phyloP scores from a whole-genome alignment of 2,797 vertebrate genomes.

The Halcyon smyrnensis region DNA sequence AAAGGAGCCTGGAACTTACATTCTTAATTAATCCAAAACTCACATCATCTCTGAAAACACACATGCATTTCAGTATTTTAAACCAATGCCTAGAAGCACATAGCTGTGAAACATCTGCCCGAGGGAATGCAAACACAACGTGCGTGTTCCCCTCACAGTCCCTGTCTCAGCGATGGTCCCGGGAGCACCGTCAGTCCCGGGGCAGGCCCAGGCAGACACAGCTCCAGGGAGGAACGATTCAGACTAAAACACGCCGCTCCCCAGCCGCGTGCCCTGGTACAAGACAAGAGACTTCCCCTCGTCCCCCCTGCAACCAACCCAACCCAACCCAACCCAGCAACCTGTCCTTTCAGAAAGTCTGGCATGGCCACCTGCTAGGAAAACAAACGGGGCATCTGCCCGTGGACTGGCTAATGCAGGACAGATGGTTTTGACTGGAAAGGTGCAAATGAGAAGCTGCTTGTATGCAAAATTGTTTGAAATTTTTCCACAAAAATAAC shows the following conservation, averaged over 20 bases:
- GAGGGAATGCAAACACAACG: not conserved
- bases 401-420: not conserved
- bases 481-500: not conserved
- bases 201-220: fast-evolving
- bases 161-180: fast-evolving
- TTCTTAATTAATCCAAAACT: slow-evolving; percentile 64
- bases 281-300: not conserved
- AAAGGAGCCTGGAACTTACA: slow-evolving; percentile 22
- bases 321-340: not conserved
- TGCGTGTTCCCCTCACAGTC: fast-evolving
- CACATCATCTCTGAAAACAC: slow-evolving; percentile 37
- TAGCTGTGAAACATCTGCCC: not conserved
- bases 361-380: not conserved
- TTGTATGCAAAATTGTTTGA: not conserved
- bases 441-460: not conserved
- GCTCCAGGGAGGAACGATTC: fast-evolving
- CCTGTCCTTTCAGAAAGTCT: not conserved
- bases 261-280: fast-evolving
- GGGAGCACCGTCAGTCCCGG: not conserved
- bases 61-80: not conserved
- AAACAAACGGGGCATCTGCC: not conserved
- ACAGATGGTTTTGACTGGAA: not conserved
- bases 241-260: fast-evolving
- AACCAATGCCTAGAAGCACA: not conserved
- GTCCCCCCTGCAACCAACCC: too few species aligned